Conservation (phyloP, 2,888 invertebrate species). For the Poecilus cupreus region DNA sequence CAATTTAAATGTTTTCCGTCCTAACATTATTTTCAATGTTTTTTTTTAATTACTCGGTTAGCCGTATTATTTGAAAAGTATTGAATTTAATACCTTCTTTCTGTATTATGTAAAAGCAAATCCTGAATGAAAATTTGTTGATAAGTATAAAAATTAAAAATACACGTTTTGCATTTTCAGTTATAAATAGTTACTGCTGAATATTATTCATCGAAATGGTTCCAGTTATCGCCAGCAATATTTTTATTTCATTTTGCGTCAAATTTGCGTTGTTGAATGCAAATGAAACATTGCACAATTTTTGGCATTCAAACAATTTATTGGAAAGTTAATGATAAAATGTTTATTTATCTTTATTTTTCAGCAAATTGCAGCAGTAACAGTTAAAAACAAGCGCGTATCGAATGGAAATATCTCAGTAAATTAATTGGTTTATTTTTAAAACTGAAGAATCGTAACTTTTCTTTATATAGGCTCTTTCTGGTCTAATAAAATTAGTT, state of each 20-base stretch:
- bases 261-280: not conserved
- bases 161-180: too few relatives aligned
- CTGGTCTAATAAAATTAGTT: not conserved
- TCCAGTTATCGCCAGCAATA: not conserved
- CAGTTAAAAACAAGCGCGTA: slow-evolving; percentile 30
- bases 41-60: too few relatives aligned
- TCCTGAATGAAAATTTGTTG: too few relatives aligned
- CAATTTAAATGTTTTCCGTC: too few relatives aligned
- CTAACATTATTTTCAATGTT: too few relatives aligned
- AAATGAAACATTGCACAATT: slow-evolving; percentile 38
- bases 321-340: slow-evolving; percentile 39
- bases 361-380: not conserved
- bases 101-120: too few relatives aligned
- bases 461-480: not conserved
- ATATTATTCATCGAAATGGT: too few relatives aligned
- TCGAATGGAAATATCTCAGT: slow-evolving; percentile 14
- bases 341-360: slow-evolving; percentile 36
- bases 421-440: not conserved
- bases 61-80: too few relatives aligned
- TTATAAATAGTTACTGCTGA: too few relatives aligned
- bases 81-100: too few relatives aligned
- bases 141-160: too few relatives aligned
- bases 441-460: not conserved
- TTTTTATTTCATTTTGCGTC: not conserved
- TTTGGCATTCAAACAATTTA: slow-evolving; percentile 32